Conservation (phyloP, 2,797 vertebrate species). For the Enteromius unitaeniatus region DNA sequence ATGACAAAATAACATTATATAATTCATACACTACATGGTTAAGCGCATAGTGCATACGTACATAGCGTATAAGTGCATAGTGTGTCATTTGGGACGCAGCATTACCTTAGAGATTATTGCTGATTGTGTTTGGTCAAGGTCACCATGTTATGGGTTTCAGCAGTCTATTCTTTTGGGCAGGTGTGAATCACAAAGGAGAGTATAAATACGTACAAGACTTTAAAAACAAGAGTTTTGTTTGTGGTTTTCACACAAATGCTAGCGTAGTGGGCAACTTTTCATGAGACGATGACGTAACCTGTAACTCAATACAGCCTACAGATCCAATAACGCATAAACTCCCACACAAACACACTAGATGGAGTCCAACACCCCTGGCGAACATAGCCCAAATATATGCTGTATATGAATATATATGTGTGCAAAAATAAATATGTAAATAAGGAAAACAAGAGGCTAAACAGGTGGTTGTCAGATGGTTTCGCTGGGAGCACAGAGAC, state of each 20-base stretch:
- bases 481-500: conserved; percentile 25
- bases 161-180: background rate
- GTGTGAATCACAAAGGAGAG: background rate
- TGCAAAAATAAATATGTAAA: conserved; percentile 57
- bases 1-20: too few relatives aligned
- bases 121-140: background rate
- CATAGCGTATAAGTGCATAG: too few relatives aligned
- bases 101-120: background rate
- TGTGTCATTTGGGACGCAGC: background rate
- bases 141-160: background rate
- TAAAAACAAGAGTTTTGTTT: background rate
- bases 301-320: conserved; percentile 48
- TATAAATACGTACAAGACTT: background rate
- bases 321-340: conserved; percentile 48
- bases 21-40: too few relatives aligned
- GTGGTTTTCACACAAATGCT: conserved; percentile 28
- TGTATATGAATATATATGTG: conserved; percentile 67
- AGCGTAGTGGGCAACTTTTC: conserved; percentile 6
- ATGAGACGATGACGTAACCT: background rate
- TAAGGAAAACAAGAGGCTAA: conserved; percentile 36
- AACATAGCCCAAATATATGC: conserved; percentile 25
- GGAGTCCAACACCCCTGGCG: background rate
- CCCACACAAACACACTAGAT: conserved; percentile 5
- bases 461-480: background rate
- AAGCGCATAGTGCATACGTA: too few relatives aligned